Evolutionary conservation across 2,797 vertebrate genomes (phyloP).

Genomic region (Euthynnus affinis): DNA sequence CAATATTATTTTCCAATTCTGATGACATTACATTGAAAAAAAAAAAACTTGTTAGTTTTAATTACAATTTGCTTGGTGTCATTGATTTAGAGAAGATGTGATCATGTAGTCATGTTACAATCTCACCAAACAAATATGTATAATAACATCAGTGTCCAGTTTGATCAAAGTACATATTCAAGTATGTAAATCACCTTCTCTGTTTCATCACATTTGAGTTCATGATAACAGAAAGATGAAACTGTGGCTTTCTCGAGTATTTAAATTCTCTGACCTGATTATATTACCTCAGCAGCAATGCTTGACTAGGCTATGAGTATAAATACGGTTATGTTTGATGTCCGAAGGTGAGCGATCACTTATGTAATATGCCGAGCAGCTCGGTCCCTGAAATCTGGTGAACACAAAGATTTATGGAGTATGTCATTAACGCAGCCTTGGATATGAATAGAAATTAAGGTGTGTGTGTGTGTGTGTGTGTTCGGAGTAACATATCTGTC

Average conservation of each 20-base stretch:
- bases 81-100: no score
- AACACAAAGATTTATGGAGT: neutral
- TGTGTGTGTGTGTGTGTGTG: neutral
- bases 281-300: no score
- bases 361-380: neutral
- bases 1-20: no score
- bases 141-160: no score
- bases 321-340: neutral
- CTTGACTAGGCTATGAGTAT: neutral
- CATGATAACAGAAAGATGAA: neutral
- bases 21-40: no score
- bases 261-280: no score
- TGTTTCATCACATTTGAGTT: neutral
- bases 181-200: neutral
- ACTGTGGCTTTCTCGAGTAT: neutral
- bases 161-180: no score
- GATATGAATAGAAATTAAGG: neutral
- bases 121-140: no score
- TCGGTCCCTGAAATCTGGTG: neutral
- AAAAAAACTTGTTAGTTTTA: no score
- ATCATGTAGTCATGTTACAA: no score
- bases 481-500: neutral
- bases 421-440: neutral
- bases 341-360: no score
- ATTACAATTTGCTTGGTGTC: no score